A percentile compares a stretch with the other conserved stretches of the same genome.
phyloP scores from a whole-genome alignment of 2,113 vertebrate species.

The Cervus canadensis region DNA sequence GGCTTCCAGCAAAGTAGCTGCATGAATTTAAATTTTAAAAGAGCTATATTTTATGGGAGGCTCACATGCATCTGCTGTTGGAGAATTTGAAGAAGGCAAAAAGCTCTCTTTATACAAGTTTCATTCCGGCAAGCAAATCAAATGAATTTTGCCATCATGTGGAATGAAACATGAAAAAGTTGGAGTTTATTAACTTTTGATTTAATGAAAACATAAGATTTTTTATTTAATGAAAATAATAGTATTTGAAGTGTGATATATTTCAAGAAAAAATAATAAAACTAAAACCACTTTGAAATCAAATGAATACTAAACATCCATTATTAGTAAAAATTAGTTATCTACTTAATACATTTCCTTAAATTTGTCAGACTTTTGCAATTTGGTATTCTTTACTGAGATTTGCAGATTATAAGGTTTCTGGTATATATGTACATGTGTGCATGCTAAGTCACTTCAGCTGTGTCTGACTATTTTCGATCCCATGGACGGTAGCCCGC shows the following conservation, averaged over 20 bases:
- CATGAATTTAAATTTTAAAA: constrained; percentile 26
- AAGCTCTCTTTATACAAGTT: not conserved
- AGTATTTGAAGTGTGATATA: not conserved
- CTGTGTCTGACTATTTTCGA: not conserved
- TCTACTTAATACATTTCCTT: not conserved
- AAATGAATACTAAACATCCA: not conserved
- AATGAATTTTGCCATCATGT: not conserved
- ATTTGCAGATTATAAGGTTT: not conserved
- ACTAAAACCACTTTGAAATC: not conserved
- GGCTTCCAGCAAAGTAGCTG: constrained; percentile 37
- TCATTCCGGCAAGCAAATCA: not conserved
- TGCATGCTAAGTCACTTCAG: not conserved
- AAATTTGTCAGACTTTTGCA: not conserved
- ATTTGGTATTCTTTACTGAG: not conserved
- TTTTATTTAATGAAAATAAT: not conserved
- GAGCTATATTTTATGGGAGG: not conserved
- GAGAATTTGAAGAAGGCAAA: constrained; percentile 12
- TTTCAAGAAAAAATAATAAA: not conserved
- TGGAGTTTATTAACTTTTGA: not conserved
- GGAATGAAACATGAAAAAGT: not conserved
- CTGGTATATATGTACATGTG: not conserved
- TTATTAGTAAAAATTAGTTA: not conserved
- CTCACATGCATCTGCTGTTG: not conserved
- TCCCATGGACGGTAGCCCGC: not conserved
- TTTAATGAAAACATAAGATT: not conserved